Evolutionary conservation across 2,888 invertebrate genomes (phyloP), one percentile per base, ranked within the genome.

Genomic region (Drosophila sordidula): DNA sequence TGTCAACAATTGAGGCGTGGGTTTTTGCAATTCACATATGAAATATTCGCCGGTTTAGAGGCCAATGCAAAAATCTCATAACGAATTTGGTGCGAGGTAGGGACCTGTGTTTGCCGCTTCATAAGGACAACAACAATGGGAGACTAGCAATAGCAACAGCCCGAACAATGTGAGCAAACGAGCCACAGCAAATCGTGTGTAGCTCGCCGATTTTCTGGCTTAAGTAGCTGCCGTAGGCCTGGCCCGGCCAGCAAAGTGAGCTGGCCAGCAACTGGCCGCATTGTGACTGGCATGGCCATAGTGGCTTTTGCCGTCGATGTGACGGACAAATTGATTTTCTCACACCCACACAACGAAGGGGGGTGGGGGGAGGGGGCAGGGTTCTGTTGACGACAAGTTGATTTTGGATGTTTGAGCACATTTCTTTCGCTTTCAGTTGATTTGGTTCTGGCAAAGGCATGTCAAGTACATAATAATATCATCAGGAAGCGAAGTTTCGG

Each of bases 271-370:
- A 78, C 52, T 61, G 59, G 32, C 61, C 68, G 29, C 54, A 58
- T 56, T 54, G 67, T 46, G 58, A 39, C 52, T 39, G 62, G 61
- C 46, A 39, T 54, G 63, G 63, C 38, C 63, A 45, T 58, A 22
- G 67, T 57, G 51, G 52, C 59, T 54, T 56, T 50, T 55, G 45
- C 57, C 57, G 56, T 70, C 66, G 71, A 66, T 61, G 55, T 63
- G 69, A 63, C 73, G 52, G 49, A 73, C 67, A 83, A 83, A 83
- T 85, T 85, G 85, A 85, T 85, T 85, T 85, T 85, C 85, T 71
- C 85, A 85, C 81, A 76, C 75, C 73, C 42, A 55, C 44, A 34
- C n/a, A 52, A 18, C 38, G 36, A 22, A 2, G 18, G 26, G n/a
- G 51, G 38, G 70, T 44, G 44, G 26, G 41, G 18, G 1, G 18